phyloP scores from a whole-genome alignment of 2,797 vertebrate species.

The Mareca strepera region DNA sequence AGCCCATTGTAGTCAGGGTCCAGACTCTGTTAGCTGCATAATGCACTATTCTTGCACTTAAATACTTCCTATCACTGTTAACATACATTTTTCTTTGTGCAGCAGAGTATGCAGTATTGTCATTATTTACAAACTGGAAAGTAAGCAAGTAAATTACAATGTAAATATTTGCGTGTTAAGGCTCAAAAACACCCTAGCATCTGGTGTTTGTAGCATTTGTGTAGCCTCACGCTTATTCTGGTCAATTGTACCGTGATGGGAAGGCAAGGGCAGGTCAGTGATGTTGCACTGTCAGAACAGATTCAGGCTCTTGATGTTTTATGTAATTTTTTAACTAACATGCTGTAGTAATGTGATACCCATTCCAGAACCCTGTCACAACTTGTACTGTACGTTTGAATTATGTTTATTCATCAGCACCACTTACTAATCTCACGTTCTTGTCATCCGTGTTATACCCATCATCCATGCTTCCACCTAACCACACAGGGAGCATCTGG shows the following conservation, averaged over 20 bases:
- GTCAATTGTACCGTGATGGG: background rate
- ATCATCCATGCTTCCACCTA: slow-evolving; percentile 84
- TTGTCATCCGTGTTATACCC: slow-evolving; percentile 93
- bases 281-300: background rate
- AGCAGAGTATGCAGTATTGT: background rate
- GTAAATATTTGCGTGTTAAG: slow-evolving; percentile 33
- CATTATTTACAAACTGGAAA: background rate
- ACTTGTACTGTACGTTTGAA: slow-evolving; percentile 72
- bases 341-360: slow-evolving; percentile 64
- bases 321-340: slow-evolving; percentile 76
- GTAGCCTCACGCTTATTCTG: background rate
- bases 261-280: background rate
- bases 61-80: background rate
- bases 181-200: slow-evolving; percentile 51
- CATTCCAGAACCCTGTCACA: slow-evolving; percentile 66
- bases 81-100: background rate
- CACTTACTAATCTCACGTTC: slow-evolving; percentile 97
- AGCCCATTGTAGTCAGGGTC: slow-evolving; percentile 3
- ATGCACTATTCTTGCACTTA: slow-evolving; percentile 26
- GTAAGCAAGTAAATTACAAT: slow-evolving; percentile 21
- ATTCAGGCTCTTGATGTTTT: slow-evolving; percentile 46
- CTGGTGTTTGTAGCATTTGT: slow-evolving; percentile 30
- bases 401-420: slow-evolving; percentile 77
- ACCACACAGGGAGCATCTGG: slow-evolving; percentile 98
- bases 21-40: slow-evolving; percentile 7